Conservation (phyloP, 2,113 vertebrate genomes). For the Engraulis encrasicolus region DNA sequence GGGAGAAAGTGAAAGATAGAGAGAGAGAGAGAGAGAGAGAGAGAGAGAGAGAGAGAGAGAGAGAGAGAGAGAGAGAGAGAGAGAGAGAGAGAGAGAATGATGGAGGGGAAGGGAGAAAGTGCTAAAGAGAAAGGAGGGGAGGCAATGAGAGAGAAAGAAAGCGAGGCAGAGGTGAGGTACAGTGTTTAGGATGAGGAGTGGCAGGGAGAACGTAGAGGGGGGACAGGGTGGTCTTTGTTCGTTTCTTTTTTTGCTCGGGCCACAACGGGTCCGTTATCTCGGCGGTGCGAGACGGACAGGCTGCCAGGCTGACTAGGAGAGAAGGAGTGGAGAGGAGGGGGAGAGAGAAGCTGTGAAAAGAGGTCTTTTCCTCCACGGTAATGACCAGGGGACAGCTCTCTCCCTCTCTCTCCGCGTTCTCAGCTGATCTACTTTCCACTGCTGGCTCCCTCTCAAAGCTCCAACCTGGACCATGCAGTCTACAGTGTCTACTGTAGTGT, state of each 20-base stretch:
- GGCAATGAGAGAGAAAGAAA: not conserved
- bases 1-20: conserved; percentile 64
- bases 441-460: conserved; percentile 72
- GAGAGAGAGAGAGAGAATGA: not conserved
- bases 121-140: too few relatives aligned
- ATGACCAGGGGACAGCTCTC: conserved; percentile 63
- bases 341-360: conserved; percentile 46
- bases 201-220: conserved; percentile 52
- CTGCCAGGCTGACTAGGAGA: conserved; percentile 55
- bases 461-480: conserved; percentile 18
- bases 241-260: conserved; percentile 51
- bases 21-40: conserved; percentile 9
- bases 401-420: too few relatives aligned
- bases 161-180: not conserved
- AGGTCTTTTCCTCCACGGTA: conserved; percentile 64
- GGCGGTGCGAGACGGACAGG: conserved; percentile 49
- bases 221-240: conserved; percentile 79
- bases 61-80: conserved; percentile 64
- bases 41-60: conserved; percentile 29
- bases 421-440: conserved; percentile 74
- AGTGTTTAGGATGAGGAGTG: conserved; percentile 25
- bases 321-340: not conserved
- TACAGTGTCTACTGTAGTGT: conserved; percentile 37
- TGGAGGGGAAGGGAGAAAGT: not conserved
- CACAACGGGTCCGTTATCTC: conserved; percentile 75